These are phyloP conservation scores for Tylochromis polylepis DNA, from an alignment of 2,113 vertebrate species.

Conservation along the genomic window DNA sequence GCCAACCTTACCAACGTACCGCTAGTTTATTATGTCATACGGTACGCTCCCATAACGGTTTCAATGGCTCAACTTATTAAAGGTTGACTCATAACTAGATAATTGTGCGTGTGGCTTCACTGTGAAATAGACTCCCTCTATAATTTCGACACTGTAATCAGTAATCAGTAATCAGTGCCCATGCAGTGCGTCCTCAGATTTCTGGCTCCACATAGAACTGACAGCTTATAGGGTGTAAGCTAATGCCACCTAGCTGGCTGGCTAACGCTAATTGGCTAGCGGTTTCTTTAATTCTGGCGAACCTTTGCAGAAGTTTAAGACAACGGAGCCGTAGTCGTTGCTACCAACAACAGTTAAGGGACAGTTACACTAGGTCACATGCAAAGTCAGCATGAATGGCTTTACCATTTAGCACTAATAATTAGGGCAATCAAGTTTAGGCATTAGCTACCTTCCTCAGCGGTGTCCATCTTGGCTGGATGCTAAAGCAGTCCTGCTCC, in stretches of 20 bases:
- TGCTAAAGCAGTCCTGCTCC: constrained; percentile 12
- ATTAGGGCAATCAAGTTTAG: neutral
- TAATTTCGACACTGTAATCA: neutral
- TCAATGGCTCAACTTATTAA: neutral
- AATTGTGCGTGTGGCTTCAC: neutral
- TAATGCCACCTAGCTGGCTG: constrained; percentile 11
- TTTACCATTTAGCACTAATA: neutral
- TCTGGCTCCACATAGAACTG: neutral
- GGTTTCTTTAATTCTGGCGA: neutral
- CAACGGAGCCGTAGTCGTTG: fast-evolving
- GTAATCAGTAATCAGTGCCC: neutral
- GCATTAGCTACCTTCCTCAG: constrained; percentile 81
- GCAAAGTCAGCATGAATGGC: fast-evolving
- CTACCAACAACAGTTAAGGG: fast-evolving
- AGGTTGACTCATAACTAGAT: neutral
- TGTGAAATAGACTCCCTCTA: fast-evolving
- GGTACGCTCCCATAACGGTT: neutral
- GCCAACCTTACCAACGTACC: neutral
- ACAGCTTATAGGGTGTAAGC: neutral
- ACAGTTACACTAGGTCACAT: fast-evolving
- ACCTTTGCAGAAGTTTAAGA: neutral
- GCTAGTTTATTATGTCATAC: neutral
- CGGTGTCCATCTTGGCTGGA: constrained; percentile 82
- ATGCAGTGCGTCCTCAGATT: neutral
- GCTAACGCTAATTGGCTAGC: constrained; percentile 33